Evolutionary conservation across 2,797 vertebrate genomes (phyloP), one percentile per base, ranked within the genome.

Genomic region (Eupleurogrammus muticus): DNA sequence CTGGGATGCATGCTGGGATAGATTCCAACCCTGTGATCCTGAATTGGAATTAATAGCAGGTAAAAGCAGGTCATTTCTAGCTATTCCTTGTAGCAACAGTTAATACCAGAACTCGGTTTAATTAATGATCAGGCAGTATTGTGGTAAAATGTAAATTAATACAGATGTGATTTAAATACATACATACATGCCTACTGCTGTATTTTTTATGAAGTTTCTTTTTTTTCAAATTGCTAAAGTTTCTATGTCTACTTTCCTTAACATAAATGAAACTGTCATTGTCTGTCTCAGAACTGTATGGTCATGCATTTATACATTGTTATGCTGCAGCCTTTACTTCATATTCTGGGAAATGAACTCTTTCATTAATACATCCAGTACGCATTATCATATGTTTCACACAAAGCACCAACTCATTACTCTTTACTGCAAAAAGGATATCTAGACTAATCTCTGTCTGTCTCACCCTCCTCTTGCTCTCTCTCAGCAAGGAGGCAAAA

Each of bases 401-500:
- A n/a, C 47, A 68, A 55, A 66, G 50, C 34, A 70, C 44, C 24
- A 60, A 46, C 24, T 64, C 46, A 57, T 64, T 42, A 60, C 56
- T 12, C 48, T 51, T 51, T 59, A 17, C 47, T 66, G 24, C 28
- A 38, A 53, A 62, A 74, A 28, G 34, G 58, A 59, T 52, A 69
- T 60, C 9, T 61, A 51, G n/a, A 24, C 48, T 47, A 57, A 60
- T 60, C 56, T 63, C 24, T 61, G 24, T 58, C 8, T 44, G 19
- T 61, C 21, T 19, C 16, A 3, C 7, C 32, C 4, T 12, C 10
- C 28, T 5, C 5, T 12, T 21, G 24, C 35, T 66, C 28, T 48
- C 32, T 73, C 17, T 50, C 20, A 20, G 16, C 17, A 17, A 70
- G 28, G 11, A 14, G 40, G 32, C 70, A 24, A 62, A 61, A 73